A percentile compares a stretch with the other conserved stretches of the same genome.
Conservation (phyloP, 2,888 invertebrate species). For the Crematogaster levior region DNA sequence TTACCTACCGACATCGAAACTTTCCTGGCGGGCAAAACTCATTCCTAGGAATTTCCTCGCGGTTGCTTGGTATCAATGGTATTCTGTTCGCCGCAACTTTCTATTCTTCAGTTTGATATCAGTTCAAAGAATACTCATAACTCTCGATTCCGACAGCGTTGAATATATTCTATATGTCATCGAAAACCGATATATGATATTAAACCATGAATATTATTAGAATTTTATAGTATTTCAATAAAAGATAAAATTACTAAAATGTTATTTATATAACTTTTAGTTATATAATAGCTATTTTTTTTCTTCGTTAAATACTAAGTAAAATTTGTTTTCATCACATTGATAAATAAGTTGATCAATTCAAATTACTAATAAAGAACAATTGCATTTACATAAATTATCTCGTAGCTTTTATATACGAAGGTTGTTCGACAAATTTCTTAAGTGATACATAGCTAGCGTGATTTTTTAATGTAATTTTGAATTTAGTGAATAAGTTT, state of each 20-base stretch:
- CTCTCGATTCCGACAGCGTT: neutral
- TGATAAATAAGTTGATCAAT: neutral
- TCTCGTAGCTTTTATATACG: too few species aligned
- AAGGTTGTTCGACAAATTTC: too few species aligned
- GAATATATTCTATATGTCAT: neutral
- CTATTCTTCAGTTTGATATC: slow-evolving; percentile 34
- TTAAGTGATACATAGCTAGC: too few species aligned
- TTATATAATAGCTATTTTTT: neutral
- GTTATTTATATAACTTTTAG: neutral
- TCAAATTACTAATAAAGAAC: neutral
- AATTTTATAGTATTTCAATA: neutral
- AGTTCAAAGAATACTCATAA: neutral
- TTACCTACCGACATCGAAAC: slow-evolving; percentile 58
- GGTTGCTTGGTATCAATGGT: slow-evolving; percentile 47
- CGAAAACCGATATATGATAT: neutral
- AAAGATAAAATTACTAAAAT: neutral
- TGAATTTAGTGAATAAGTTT: too few species aligned
- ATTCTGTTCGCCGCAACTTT: slow-evolving; percentile 38
- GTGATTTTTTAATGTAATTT: too few species aligned
- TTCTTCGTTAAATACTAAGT: neutral
- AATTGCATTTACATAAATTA: slow-evolving; percentile 9
- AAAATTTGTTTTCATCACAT: neutral
- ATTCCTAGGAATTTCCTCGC: slow-evolving; percentile 27
- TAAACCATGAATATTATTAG: neutral
- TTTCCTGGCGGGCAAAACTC: slow-evolving; percentile 47